A percentile compares a stretch with the other conserved stretches of the same genome.
Conservation (phyloP, 1,140 invertebrate genomes). For the Thaumatotibia leucotreta region DNA sequence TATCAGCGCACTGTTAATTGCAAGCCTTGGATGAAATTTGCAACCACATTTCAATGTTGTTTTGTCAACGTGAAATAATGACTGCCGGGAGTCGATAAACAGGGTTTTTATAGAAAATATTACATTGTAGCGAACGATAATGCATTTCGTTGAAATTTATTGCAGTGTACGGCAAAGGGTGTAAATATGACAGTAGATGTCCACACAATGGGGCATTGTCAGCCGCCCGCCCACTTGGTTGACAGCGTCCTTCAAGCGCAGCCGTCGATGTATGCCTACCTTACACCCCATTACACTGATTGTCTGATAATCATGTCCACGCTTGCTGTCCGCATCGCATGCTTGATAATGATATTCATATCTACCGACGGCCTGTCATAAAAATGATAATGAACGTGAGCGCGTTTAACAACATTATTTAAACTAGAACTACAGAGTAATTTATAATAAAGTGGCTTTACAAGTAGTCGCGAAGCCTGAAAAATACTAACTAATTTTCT, state of each 20-base stretch:
- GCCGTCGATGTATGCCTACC: background rate
- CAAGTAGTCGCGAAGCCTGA: conserved; percentile 25
- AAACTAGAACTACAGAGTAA: background rate
- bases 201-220: conserved; percentile 14
- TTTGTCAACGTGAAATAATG: conserved; percentile 55
- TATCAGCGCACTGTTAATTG: conserved; percentile 64
- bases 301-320: conserved; percentile 21
- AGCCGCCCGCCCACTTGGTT: conserved; percentile 11
- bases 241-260: conserved; percentile 23
- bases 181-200: conserved; percentile 5
- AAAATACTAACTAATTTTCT: conserved; percentile 28
- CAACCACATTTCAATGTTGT: conserved; percentile 60
- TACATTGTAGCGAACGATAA: background rate
- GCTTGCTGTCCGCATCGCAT: background rate
- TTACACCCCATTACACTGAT: conserved; percentile 13
- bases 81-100: conserved; percentile 21
- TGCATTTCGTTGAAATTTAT: background rate
- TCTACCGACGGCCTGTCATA: background rate
- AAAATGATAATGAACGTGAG: background rate
- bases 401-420: background rate
- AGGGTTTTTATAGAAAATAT: background rate
- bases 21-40: conserved; percentile 59
- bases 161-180: background rate
- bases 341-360: background rate
- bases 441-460: background rate